Percentiles rank a stretch among this genome's conserved stretches.
Conservation (phyloP, 2,113 vertebrate species). For the Lutjanus erythropterus region DNA sequence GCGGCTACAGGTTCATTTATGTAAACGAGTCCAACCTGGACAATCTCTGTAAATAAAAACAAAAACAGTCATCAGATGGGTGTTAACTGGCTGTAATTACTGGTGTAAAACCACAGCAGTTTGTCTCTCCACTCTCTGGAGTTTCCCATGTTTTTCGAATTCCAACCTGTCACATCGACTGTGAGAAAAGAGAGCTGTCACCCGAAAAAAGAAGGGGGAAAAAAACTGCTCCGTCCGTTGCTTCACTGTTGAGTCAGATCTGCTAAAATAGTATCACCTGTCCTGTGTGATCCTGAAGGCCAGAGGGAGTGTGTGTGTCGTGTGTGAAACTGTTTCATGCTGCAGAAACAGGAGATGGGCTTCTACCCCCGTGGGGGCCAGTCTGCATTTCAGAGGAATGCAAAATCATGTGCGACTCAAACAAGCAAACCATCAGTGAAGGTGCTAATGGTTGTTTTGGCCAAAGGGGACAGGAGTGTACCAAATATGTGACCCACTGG, state of each 20-base stretch:
- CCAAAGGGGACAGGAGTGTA: slow-evolving; percentile 73
- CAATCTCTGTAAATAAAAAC: slow-evolving; percentile 65
- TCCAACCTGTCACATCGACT: slow-evolving; percentile 67
- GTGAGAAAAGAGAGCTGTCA: slow-evolving; percentile 69
- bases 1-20: slow-evolving; percentile 3
- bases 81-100: slow-evolving; percentile 76
- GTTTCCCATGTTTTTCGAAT: slow-evolving; percentile 77
- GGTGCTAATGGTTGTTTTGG: slow-evolving; percentile 69
- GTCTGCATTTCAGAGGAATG: slow-evolving; percentile 77
- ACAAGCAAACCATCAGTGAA: slow-evolving; percentile 59
- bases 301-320: slow-evolving; percentile 14
- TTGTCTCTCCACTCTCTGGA: slow-evolving; percentile 68
- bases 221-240: slow-evolving; percentile 9
- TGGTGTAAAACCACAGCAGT: slow-evolving; percentile 69
- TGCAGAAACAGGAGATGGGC: slow-evolving; percentile 71
- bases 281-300: slow-evolving; percentile 62
- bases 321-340: slow-evolving; percentile 52
- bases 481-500: slow-evolving; percentile 61
- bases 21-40: slow-evolving; percentile 44
- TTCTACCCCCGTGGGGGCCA: slow-evolving; percentile 71
- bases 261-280: slow-evolving; percentile 64
- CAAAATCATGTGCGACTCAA: slow-evolving; percentile 63
- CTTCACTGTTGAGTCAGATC: slow-evolving; percentile 53
- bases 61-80: slow-evolving; percentile 61
- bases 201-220: not conserved